Base-by-base conservation (phyloP, 2,797 vertebrate species). In the Sphenopsis melanotis region DNA sequence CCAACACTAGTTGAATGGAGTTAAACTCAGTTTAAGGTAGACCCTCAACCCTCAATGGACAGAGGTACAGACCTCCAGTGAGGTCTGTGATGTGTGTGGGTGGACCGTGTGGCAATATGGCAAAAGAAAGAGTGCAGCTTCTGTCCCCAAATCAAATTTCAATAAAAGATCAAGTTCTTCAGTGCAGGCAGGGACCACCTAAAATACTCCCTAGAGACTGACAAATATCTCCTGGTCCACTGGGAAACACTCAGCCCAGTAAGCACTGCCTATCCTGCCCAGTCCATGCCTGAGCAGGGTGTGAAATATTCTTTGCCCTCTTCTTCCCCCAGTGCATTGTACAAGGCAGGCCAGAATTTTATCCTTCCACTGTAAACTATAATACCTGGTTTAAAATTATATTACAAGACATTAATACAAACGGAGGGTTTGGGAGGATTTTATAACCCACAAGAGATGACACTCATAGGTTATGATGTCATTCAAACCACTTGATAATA, bases 381-480 rank as follows among this genome's bases (percentile, higher is more conserved):
- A 97, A 97, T 96, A 92, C 84, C 89, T 93, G 86, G 93, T 97
- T 97, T 96, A 97, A 97, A 98, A 96, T 97, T 96, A 97, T 97
- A 97, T 97, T 97, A 97, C 92, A 94, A 75, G 94, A 93, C 90
- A 96, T 97, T 98, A 96, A 97, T 97, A 95, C 79, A 93, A 96
- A 92, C 44, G 32, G 94, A 97, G 68, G 53, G 94, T 75, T 86
- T 95, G 94, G 92, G 94, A 96, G 95, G 88, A 90, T 96, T 94
- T 97, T 97, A 97, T 97, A 96, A 97, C 95, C 95, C 97, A 96
- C 83, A 88, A 84, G 95, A 97, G 97, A 97, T 97, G 96, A 97
- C 90, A 95, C 85, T 95, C 80, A 84, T 55, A 86, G 91, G 95
- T 97, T 97, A 96, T 71, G 79, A 97, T 95, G 95, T 94, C 97